These are phyloP conservation scores for Bhutanitis thaidina DNA, from an alignment of 2,888 invertebrate species.

Conservation along the genomic window DNA sequence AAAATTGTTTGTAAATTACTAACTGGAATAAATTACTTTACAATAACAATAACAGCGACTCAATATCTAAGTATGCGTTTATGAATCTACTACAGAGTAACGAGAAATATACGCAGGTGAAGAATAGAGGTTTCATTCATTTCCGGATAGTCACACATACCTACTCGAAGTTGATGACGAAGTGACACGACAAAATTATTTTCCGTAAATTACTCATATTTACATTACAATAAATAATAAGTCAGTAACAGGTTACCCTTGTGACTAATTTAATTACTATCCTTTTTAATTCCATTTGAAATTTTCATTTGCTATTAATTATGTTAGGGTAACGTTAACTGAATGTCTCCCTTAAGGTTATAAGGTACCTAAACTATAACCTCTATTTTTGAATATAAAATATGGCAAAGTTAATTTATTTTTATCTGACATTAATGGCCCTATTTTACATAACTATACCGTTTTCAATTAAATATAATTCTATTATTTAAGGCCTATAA, in stretches of 20 bases:
- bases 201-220: neutral
- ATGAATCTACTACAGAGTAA: neutral
- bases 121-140: neutral
- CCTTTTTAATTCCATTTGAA: slow-evolving; percentile 8
- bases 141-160: neutral
- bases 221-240: neutral
- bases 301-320: neutral
- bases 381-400: neutral
- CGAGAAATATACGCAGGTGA: neutral
- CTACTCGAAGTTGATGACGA: neutral
- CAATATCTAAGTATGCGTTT: slow-evolving; percentile 11
- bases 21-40: slow-evolving; percentile 12
- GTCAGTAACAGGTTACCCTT: slow-evolving; percentile 11
- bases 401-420: neutral
- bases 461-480: no score
- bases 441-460: no score
- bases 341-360: neutral
- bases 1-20: slow-evolving; percentile 13
- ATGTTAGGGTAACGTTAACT: neutral
- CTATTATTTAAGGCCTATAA: no score
- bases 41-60: slow-evolving; percentile 18
- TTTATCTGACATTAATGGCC: no score
- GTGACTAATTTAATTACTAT: slow-evolving; percentile 10
- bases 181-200: neutral
- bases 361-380: no score